phyloP scores from a whole-genome alignment of 37 sponge, comb jelly and placozoan species.

The Mnemiopsis leidyi region DNA sequence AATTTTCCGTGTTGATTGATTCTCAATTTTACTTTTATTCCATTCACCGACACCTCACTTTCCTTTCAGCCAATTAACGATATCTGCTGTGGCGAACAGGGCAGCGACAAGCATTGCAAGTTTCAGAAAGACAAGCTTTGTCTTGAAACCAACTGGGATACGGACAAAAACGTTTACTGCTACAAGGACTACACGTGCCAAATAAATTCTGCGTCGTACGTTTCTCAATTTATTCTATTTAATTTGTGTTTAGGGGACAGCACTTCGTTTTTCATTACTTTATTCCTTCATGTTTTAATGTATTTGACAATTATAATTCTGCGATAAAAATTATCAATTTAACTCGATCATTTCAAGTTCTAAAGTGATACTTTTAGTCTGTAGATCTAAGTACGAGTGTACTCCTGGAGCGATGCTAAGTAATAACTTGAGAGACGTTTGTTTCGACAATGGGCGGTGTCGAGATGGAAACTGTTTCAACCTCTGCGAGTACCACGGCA shows the following conservation, averaged over 20 bases:
- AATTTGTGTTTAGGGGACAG: too few relatives aligned
- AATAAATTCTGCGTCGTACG: neutral
- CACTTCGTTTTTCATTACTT: too few relatives aligned
- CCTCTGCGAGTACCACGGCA: neutral
- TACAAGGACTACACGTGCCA: slow-evolving; percentile 2
- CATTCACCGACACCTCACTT: neutral
- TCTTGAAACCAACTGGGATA: neutral
- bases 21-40: too few relatives aligned
- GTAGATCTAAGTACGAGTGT: neutral
- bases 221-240: too few relatives aligned
- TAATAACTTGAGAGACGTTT: neutral
- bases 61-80: neutral
- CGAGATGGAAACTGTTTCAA: neutral
- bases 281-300: too few relatives aligned
- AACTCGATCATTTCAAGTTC: too few relatives aligned
- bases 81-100: neutral
- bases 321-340: too few relatives aligned
- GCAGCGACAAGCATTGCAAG: neutral
- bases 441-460: slow-evolving; percentile 47
- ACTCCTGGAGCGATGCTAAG: neutral
- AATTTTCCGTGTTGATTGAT: too few relatives aligned
- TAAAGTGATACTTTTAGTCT: neutral
- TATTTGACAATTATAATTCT: too few relatives aligned
- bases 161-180: neutral
- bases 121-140: neutral